Evolutionary conservation across 2,113 vertebrate species (phyloP).

Genomic region (Micronycteris hirsuta): DNA sequence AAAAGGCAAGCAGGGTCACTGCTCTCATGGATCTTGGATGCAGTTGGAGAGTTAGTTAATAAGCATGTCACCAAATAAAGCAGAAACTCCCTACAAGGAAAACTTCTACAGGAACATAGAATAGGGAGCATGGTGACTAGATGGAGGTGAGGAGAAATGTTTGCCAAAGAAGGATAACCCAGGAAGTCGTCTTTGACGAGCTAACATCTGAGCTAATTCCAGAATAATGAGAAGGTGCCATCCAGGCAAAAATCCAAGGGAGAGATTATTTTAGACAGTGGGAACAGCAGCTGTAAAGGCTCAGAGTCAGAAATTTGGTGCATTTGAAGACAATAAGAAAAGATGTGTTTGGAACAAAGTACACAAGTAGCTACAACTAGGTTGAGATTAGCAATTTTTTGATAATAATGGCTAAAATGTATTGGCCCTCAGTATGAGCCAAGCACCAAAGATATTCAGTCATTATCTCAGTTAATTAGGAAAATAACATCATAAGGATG

Average conservation of each 20-base stretch:
- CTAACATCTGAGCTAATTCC: background rate
- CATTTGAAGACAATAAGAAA: background rate
- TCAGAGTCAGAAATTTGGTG: background rate
- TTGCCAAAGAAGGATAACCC: background rate
- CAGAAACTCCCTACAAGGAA: background rate
- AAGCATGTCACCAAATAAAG: background rate
- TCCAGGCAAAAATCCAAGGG: background rate
- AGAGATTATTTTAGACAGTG: background rate
- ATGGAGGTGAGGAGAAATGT: background rate
- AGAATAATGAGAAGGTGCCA: background rate
- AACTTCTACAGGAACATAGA: background rate
- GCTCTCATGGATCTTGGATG: background rate
- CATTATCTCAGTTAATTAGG: background rate
- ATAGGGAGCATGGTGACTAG: background rate
- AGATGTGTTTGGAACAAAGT: background rate
- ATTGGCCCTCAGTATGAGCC: background rate
- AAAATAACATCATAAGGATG: background rate
- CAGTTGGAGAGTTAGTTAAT: background rate
- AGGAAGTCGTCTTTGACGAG: background rate
- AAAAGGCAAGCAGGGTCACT: background rate
- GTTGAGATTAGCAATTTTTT: background rate
- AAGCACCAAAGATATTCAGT: background rate
- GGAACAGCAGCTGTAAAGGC: background rate
- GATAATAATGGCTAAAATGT: background rate
- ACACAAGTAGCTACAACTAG: background rate